Percentiles rank a stretch among this genome's conserved stretches.
Evolutionary conservation across 2,888 invertebrate genomes (phyloP).

Genomic region (Leptinotarsa peninsularis): DNA sequence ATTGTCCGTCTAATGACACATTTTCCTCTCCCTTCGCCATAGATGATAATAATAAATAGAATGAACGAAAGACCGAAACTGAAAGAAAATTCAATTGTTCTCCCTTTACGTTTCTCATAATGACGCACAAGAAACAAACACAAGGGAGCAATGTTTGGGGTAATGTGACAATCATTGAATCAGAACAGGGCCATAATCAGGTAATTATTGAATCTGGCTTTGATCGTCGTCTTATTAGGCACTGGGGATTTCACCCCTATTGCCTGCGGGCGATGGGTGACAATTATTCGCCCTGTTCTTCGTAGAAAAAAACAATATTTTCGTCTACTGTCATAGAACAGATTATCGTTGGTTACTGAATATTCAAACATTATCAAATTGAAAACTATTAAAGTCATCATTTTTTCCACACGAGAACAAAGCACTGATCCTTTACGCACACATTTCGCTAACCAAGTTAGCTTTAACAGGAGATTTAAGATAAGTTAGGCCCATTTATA

Average conservation of each 20-base stretch:
- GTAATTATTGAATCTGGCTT: conserved; percentile 64
- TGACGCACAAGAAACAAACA: conserved; percentile 54
- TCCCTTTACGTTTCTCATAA: conserved; percentile 47
- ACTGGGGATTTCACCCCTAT: conserved; percentile 51
- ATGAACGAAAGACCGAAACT: conserved; percentile 22
- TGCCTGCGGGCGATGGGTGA: conserved; percentile 28
- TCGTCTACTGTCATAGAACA: conserved; percentile 37
- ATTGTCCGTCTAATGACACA: not conserved
- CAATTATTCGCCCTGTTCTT: conserved; percentile 37
- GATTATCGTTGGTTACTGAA: conserved; percentile 20
- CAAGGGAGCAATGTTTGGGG: conserved; percentile 59
- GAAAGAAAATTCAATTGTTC: conserved; percentile 56
- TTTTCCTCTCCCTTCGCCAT: not conserved
- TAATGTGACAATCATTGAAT: conserved; percentile 63
- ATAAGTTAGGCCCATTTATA: no score
- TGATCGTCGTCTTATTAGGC: conserved; percentile 61
- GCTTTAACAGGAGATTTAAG: no score
- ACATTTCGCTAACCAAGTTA: no score
- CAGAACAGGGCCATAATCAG: conserved; percentile 61
- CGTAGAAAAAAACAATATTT: conserved; percentile 42
- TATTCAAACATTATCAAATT: no score
- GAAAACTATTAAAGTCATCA: no score
- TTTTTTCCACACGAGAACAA: no score
- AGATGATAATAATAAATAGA: conserved; percentile 10
- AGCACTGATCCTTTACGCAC: no score